These are phyloP conservation scores for Chromobotia macracanthus DNA, from an alignment of 2,797 vertebrate species.

Conservation along the genomic window DNA sequence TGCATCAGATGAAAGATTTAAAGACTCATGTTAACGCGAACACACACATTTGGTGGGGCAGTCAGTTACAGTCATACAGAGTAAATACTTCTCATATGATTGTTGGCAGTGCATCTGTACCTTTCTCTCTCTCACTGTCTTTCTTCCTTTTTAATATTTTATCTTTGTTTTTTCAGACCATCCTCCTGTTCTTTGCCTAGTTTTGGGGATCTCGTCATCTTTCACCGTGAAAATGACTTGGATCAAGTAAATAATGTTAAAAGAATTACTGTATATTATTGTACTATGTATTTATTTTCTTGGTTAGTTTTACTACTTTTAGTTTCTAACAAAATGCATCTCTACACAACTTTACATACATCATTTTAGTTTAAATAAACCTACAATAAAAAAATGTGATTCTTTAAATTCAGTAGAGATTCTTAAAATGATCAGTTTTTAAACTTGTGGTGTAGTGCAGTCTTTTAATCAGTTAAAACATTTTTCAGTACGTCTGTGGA, in stretches of 20 bases:
- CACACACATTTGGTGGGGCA: constrained; percentile 65
- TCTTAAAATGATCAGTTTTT: no score
- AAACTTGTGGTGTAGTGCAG: no score
- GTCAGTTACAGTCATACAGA: constrained; percentile 59
- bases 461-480: background rate
- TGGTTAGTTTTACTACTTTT: no score
- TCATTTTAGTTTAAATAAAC: no score
- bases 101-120: constrained; percentile 17
- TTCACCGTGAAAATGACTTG: background rate
- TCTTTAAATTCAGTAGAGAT: no score
- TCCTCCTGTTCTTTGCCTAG: no score
- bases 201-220: constrained; percentile 55
- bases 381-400: no score
- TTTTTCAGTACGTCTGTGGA: constrained; percentile 58
- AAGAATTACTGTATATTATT: background rate
- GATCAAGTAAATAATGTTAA: background rate
- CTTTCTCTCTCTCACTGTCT: background rate
- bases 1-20: constrained; percentile 65
- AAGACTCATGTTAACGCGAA: constrained; percentile 67
- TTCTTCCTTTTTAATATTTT: background rate
- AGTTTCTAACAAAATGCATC: no score
- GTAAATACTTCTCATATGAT: constrained; percentile 54
- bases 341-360: no score
- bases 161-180: constrained; percentile 36
- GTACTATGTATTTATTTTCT: no score